Evolutionary conservation across 2,797 vertebrate species (phyloP), one percentile per base, ranked within the genome.

Genomic region (Diceros bicornis): DNA sequence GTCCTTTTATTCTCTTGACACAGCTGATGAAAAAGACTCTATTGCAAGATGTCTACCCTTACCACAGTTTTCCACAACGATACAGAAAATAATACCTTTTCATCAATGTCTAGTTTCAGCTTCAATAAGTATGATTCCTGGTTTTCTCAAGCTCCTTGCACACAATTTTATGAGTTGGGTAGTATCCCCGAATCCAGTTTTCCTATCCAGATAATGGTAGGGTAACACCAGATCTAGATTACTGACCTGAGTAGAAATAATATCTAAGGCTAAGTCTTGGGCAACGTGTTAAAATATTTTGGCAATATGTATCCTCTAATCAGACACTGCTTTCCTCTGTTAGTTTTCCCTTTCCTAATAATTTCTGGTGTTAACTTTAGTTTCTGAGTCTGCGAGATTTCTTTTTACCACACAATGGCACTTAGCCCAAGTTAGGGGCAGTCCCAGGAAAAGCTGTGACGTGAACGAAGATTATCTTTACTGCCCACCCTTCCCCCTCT

Each of bases 1-100:
- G 71, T 75, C 78, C 79, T 81, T 84, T 87, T 86, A 89, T 84
- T 95, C 66, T 84, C 20, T 75, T 25, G 16, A 79, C 52, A 64
- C 10, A 75, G 20, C 37, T 41, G 83, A 87, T 57, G 34, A 71
- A 59, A 96, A 93, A 37, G 20, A 91, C n/a, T 34, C 57, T 21
- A 44, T 12, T 18, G 4, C 47, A 61, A 83, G 55, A 61, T 7
- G 37, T 75, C 52, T 50, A 17, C 13, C 62, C 44, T 81, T n/a
- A 55, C 16, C 29, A 41, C 5, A 17, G 57, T 47, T 92, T 50
- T 92, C 78, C 64, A 61, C 47, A 89, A 78, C 11, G 61, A 37
- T 12, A 50, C 75, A 17, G 27, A 16, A 74, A 50, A 69, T 7
- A 14, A 78, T 4, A 66, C 13, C 34, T 94, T 89, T 79, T 69